Evolutionary conservation across 2,797 vertebrate species (phyloP).

Genomic region (Rhincodon typus): DNA sequence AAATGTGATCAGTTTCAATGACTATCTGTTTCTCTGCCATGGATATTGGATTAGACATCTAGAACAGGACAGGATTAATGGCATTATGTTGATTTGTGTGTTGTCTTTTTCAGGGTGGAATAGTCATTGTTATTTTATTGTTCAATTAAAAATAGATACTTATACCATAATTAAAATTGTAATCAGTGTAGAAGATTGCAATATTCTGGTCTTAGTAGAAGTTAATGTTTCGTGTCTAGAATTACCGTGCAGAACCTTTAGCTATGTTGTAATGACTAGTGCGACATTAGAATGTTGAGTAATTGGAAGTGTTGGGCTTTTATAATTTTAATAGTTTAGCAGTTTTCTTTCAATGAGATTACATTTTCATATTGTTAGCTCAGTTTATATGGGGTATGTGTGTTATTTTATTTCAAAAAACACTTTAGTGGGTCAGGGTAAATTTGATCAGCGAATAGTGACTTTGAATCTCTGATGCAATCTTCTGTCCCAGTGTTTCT

Average conservation of each 20-base stretch:
- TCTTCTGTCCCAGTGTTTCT: too few relatives aligned
- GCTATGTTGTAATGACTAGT: background rate
- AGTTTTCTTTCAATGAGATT: too few relatives aligned
- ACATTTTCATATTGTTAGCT: background rate
- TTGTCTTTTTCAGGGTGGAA: background rate
- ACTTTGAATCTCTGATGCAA: too few relatives aligned
- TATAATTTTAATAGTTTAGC: too few relatives aligned
- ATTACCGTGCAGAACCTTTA: background rate
- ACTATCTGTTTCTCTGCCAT: background rate
- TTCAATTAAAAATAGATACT: background rate
- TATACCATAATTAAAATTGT: background rate
- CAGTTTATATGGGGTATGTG: background rate
- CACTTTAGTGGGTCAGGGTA: too few relatives aligned
- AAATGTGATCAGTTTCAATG: background rate
- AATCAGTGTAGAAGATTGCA: background rate
- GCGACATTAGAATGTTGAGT: background rate
- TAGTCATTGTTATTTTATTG: background rate
- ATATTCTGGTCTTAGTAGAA: background rate
- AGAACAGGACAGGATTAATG: background rate
- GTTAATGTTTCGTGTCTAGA: background rate
- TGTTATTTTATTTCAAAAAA: background rate
- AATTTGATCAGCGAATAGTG: too few relatives aligned
- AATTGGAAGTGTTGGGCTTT: background rate
- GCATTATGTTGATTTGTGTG: background rate
- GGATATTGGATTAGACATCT: background rate